phyloP scores from a whole-genome alignment of 2,113 vertebrate species.

The Opisthocomus hoazin region DNA sequence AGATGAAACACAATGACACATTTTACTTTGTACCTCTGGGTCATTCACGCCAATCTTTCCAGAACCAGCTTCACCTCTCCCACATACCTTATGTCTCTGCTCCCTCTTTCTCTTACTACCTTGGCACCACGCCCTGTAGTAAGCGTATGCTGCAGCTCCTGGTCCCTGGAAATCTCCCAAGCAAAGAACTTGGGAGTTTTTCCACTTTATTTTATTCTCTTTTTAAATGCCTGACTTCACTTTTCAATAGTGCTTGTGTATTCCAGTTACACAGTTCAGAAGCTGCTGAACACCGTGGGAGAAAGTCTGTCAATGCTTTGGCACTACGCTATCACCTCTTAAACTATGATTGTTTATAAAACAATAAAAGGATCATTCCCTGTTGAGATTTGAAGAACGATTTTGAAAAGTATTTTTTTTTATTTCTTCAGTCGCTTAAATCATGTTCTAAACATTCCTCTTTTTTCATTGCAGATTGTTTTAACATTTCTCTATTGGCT shows the following conservation, averaged over 20 bases:
- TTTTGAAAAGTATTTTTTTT: neutral
- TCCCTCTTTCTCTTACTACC: neutral
- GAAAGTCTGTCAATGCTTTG: neutral
- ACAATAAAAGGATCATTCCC: neutral
- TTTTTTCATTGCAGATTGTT: neutral
- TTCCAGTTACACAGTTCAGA: neutral
- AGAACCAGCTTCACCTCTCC: neutral
- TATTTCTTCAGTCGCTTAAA: neutral
- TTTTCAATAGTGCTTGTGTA: neutral
- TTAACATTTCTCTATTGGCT: neutral
- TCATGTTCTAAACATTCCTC: neutral
- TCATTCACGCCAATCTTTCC: neutral
- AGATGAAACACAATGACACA: neutral
- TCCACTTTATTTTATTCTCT: neutral
- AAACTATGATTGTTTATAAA: neutral
- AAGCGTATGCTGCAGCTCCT: neutral
- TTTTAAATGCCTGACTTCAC: neutral
- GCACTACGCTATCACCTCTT: rapidly evolving
- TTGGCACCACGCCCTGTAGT: neutral
- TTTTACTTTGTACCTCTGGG: neutral
- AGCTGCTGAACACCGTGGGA: neutral
- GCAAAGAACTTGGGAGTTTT: neutral
- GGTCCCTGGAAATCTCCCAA: neutral
- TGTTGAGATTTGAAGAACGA: neutral
- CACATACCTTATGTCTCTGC: neutral